Conservation (phyloP, 2,113 vertebrate species). For the Neotragus pygmaeus region DNA sequence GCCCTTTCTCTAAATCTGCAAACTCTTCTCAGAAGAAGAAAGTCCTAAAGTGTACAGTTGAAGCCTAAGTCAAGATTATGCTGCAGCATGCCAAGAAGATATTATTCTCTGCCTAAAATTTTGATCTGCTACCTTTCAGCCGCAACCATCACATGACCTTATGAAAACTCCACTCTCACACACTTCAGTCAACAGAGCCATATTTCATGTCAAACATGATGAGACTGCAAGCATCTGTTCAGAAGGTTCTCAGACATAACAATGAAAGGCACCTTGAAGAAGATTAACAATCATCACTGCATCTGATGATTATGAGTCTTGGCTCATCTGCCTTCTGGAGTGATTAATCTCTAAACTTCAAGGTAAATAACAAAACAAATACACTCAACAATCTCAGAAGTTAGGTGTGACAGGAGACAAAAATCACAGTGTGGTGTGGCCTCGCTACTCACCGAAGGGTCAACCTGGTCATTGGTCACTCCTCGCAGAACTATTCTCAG, state of each 20-base stretch:
- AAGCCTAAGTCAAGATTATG: constrained; percentile 1
- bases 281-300: not conserved
- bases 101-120: constrained; percentile 1
- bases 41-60: not conserved
- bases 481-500: constrained; percentile 90
- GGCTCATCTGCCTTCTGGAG: not conserved
- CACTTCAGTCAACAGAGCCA: not conserved
- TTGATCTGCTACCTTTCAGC: not conserved
- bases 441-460: constrained; percentile 90
- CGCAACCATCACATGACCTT: not conserved
- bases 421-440: not conserved
- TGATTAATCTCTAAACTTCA: not conserved
- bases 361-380: not conserved
- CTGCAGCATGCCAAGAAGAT: not conserved
- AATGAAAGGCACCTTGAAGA: not conserved
- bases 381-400: not conserved
- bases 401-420: not conserved
- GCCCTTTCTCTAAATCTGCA: not conserved
- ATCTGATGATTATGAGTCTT: not conserved
- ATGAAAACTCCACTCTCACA: not conserved
- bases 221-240: not conserved
- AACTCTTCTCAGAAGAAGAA: not conserved
- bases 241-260: not conserved
- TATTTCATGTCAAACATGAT: not conserved
- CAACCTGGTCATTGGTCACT: constrained; percentile 91